Evolutionary conservation across 2,888 invertebrate genomes (phyloP).

Genomic region (Heliconius erato): DNA sequence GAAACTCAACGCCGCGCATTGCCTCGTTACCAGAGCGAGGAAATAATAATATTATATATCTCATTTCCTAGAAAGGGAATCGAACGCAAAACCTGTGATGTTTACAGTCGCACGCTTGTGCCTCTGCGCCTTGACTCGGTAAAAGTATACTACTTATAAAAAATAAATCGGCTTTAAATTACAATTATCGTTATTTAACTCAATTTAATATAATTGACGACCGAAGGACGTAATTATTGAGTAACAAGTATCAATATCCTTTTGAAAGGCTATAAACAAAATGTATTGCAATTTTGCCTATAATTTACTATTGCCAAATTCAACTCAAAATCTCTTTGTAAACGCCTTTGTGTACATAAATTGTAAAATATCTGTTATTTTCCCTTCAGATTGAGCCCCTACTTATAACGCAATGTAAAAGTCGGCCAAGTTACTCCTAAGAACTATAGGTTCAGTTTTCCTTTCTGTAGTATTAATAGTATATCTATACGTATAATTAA

Average conservation of each 20-base stretch:
- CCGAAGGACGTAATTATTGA: not conserved
- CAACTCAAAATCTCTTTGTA: slow-evolving; percentile 3
- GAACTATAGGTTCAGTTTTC: not conserved
- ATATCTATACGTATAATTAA: not conserved
- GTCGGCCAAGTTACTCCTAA: too few species aligned
- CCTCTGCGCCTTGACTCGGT: too few species aligned
- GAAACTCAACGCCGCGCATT: not conserved
- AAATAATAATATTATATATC: too few species aligned
- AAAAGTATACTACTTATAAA: not conserved
- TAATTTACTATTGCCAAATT: slow-evolving; percentile 32
- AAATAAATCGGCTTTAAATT: not conserved
- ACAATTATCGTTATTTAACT: not conserved
- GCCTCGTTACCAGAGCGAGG: too few species aligned
- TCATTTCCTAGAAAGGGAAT: too few species aligned
- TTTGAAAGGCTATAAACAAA: slow-evolving; percentile 26
- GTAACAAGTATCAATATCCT: slow-evolving; percentile 23
- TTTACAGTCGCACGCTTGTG: too few species aligned
- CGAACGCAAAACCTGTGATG: too few species aligned
- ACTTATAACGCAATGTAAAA: slow-evolving; percentile 4
- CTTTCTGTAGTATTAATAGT: not conserved
- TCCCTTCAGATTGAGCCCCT: not conserved
- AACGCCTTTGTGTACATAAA: slow-evolving; percentile 30
- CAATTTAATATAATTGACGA: slow-evolving; percentile 1
- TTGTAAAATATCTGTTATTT: slow-evolving; percentile 22
- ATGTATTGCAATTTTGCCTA: slow-evolving; percentile 15